Percentiles rank a stretch among this genome's conserved stretches.
These are phyloP conservation scores for Drosophila gaucha DNA, from an alignment of 2,888 invertebrate genomes.

Conservation along the genomic window DNA sequence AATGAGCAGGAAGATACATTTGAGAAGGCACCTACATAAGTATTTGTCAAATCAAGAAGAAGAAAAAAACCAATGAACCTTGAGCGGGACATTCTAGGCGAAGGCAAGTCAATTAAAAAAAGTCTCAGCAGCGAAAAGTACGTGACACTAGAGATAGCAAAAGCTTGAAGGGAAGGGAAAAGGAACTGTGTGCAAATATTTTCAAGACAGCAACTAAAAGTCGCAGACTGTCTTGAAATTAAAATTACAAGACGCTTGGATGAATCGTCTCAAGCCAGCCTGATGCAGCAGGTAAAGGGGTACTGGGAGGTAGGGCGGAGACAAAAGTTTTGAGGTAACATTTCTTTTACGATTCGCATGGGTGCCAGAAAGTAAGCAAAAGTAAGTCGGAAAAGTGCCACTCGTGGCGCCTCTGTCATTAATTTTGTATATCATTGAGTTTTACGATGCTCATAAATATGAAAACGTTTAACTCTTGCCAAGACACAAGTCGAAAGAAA, in stretches of 20 bases:
- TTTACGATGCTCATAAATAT: slow-evolving; percentile 84
- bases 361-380: slow-evolving; percentile 56
- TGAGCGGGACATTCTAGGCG: slow-evolving; percentile 49
- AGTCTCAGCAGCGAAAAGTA: slow-evolving; percentile 71
- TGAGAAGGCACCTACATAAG: slow-evolving; percentile 39
- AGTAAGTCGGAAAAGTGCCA: slow-evolving; percentile 52
- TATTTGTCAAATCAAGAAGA: slow-evolving; percentile 59
- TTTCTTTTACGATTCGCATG: slow-evolving; percentile 77
- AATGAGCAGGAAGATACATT: slow-evolving; percentile 61
- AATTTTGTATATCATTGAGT: slow-evolving; percentile 83
- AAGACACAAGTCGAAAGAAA: slow-evolving; percentile 8
- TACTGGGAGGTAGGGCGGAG: slow-evolving; percentile 6
- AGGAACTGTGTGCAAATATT: slow-evolving; percentile 39
- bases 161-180: background rate
- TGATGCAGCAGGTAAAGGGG: slow-evolving; percentile 23
- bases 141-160: slow-evolving; percentile 74
- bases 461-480: slow-evolving; percentile 83
- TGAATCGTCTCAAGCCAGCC: slow-evolving; percentile 47
- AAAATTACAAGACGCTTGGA: slow-evolving; percentile 74
- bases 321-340: slow-evolving; percentile 74
- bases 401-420: slow-evolving; percentile 73
- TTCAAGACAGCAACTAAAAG: slow-evolving; percentile 66
- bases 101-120: slow-evolving; percentile 83
- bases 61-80: slow-evolving; percentile 70
- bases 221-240: slow-evolving; percentile 71